Base-by-base conservation (phyloP, 2,113 vertebrate genomes). In the Scophthalmus maximus region DNA sequence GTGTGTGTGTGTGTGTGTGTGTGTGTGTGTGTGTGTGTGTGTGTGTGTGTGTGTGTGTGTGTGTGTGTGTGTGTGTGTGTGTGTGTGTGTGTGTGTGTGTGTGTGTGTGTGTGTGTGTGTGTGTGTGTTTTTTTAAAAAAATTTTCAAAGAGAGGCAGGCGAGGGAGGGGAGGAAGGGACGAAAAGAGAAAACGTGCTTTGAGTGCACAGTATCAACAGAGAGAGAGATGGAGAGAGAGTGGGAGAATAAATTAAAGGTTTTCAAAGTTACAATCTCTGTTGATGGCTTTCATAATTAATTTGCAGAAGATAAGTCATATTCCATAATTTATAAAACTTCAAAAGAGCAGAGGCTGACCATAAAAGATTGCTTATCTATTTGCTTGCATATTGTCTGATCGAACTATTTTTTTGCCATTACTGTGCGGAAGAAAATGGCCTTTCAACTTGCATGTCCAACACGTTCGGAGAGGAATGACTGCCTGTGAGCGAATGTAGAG, bases 371-470 rank as follows among this genome's bases (percentile, higher is more conserved):
- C 7, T 1, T 3, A 22, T 22, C 25, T 50, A 5, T 50, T 17
- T 56, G 26, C 65, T 67, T 26, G n/a, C 30, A 10, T 22, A 14
- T 17, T 27, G 17, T 55, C 6, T 17, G 36, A 59, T 60, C 12
- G 6, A 49, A 23, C 8, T 49, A 51, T 68, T 38, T 40, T 40
- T 34, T 50, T 25, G 3, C 26, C 1, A 34, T 34, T 49, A 17
- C 26, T 8, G 26, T 6, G n/a, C 1, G 6, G 20, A 20, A 36
- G 42, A 66, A 64, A 79, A 50, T 62, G 27, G 30, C 47, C 49
- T 73, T 82, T 72, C 32, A 56, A 18, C 22, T n/a, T 67, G 51
- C 62, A 5, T 36, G 25, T 61, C 34, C 15, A 26, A 42, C 55
- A 50, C 34, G 42, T 17, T 20, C 20, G 5, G 65, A 67, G 49